Evolutionary conservation across 2,888 invertebrate species (phyloP).

Genomic region (Eupithecia exiguata): DNA sequence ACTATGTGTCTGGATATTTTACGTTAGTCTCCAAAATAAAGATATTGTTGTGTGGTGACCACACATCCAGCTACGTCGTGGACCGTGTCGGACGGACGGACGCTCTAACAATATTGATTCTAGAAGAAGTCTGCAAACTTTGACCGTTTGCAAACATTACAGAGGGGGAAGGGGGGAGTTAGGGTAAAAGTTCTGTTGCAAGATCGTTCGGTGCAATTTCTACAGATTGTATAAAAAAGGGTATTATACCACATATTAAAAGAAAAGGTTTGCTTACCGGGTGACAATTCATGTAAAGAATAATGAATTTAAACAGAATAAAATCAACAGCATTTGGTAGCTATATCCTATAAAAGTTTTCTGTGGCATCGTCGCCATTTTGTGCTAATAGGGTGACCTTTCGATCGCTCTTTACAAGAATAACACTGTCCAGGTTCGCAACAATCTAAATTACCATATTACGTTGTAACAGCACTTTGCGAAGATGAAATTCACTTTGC

Average conservation of each 20-base stretch:
- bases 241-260: background rate
- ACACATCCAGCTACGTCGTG: conserved; percentile 16
- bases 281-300: background rate
- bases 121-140: conserved; percentile 24
- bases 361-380: background rate
- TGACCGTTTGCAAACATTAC: conserved; percentile 25
- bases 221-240: too few relatives aligned
- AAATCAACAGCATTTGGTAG: background rate
- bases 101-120: conserved; percentile 33
- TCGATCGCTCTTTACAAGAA: background rate
- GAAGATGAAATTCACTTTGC: conserved; percentile 20
- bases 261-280: background rate
- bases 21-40: background rate
- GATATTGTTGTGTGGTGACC: conserved; percentile 22
- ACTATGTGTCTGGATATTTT: too few relatives aligned
- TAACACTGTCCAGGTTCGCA: conserved; percentile 9
- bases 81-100: background rate
- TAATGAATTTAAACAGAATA: background rate
- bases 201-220: too few relatives aligned
- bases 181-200: too few relatives aligned
- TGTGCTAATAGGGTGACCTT: conserved; percentile 21
- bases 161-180: too few relatives aligned
- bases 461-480: conserved; percentile 17
- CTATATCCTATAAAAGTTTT: background rate
- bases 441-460: conserved; percentile 23